phyloP scores from a whole-genome alignment of 2,113 vertebrate genomes.

The Tursiops truncatus region DNA sequence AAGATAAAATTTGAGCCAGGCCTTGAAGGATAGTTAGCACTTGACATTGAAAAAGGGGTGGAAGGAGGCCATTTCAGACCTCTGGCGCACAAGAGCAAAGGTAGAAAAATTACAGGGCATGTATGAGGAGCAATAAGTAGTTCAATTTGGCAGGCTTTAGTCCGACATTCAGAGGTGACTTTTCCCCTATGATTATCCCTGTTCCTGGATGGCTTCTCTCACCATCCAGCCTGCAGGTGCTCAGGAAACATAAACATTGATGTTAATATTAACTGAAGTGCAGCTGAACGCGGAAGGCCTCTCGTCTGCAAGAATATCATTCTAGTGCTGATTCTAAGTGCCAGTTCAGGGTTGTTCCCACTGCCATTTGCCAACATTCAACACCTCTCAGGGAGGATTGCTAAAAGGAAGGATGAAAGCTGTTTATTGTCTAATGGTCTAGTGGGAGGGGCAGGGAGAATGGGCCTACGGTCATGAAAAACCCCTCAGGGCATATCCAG shows the following conservation, averaged over 20 bases:
- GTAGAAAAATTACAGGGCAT: conserved; percentile 5
- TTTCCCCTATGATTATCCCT: not conserved
- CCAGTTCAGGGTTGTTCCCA: not conserved
- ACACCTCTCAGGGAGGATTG: not conserved
- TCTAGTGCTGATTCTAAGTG: not conserved
- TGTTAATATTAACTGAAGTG: conserved; percentile 43
- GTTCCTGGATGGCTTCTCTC: conserved; percentile 8
- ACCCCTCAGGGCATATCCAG: not conserved
- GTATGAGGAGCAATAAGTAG: not conserved
- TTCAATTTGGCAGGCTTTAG: conserved; percentile 13
- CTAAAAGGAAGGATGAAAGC: not conserved
- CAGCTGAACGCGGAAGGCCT: not conserved
- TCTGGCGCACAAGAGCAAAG: not conserved
- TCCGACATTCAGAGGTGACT: conserved; percentile 2
- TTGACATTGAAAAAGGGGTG: not conserved
- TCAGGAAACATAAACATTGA: conserved; percentile 31
- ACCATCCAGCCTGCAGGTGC: conserved; percentile 26
- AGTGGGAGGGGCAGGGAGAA: not conserved
- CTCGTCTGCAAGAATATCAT: not conserved
- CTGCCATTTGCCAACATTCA: not conserved
- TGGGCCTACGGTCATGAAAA: not conserved
- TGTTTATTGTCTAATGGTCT: not conserved
- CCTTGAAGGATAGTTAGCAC: not conserved
- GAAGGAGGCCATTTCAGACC: not conserved
- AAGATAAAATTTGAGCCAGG: not conserved